A percentile compares a stretch with the other conserved stretches of the same genome.
phyloP scores from a whole-genome alignment of 2,888 invertebrate species.

The Resseliella maxima region DNA sequence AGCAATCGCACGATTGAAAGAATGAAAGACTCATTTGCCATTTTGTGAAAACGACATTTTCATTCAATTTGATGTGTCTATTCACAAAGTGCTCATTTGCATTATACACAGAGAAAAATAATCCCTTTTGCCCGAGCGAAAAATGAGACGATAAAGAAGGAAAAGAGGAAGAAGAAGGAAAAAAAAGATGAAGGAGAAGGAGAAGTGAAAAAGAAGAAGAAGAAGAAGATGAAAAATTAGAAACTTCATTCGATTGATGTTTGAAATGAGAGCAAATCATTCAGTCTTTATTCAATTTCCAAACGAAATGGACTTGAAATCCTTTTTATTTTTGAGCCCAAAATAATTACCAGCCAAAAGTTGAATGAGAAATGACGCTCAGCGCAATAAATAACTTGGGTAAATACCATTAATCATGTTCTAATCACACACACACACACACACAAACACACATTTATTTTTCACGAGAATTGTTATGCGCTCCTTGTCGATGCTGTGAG shows the following conservation, averaged over 20 bases:
- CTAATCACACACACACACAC: not conserved
- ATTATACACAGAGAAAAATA: not conserved
- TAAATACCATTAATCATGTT: conserved; percentile 12
- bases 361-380: not conserved
- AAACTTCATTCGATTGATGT: conserved; percentile 20
- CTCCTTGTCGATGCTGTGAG: too few species aligned
- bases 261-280: not conserved
- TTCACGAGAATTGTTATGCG: not conserved
- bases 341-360: not conserved
- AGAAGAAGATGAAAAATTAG: too few species aligned
- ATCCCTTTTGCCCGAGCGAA: not conserved
- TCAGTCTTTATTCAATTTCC: not conserved
- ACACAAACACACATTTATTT: too few species aligned
- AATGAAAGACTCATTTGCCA: conserved; percentile 29
- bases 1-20: not conserved
- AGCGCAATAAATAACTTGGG: not conserved
- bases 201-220: too few species aligned
- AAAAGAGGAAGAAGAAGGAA: too few species aligned
- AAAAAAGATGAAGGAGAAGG: too few species aligned
- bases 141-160: too few species aligned
- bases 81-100: not conserved
- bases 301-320: not conserved
- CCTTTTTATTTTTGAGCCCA: not conserved
- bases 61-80: conserved; percentile 51
- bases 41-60: conserved; percentile 13